These are phyloP conservation scores for Neuroscelio doddi DNA, from an alignment of 2,888 invertebrate species.

Conservation along the genomic window DNA sequence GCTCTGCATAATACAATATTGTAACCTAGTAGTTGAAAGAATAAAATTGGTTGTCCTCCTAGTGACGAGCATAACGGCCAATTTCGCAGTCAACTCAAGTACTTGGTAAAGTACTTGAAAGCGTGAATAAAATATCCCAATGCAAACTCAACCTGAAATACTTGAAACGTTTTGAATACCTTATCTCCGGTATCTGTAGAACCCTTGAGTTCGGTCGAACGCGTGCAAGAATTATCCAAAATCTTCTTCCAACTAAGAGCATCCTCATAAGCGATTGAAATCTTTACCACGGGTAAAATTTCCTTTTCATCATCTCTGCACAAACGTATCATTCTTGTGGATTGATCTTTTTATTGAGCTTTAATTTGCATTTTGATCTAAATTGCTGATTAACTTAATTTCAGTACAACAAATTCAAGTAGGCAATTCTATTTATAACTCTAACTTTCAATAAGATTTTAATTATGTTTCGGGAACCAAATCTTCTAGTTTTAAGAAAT, in stretches of 20 bases:
- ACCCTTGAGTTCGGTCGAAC: slow-evolving; percentile 69
- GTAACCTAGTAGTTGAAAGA: slow-evolving; percentile 17
- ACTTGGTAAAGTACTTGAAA: slow-evolving; percentile 32
- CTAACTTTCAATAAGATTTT: too few species aligned
- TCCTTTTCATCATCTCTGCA: slow-evolving; percentile 2
- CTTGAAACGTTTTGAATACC: slow-evolving; percentile 68
- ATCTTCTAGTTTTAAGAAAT: too few species aligned
- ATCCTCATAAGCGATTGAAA: slow-evolving; percentile 68
- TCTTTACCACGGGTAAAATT: slow-evolving; percentile 53
- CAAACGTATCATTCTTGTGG: not conserved
- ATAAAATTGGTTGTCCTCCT: slow-evolving; percentile 35
- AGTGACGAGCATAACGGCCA: slow-evolving; percentile 38
- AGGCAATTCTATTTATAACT: too few species aligned
- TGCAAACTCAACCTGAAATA: slow-evolving; percentile 61
- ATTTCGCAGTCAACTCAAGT: slow-evolving; percentile 43
- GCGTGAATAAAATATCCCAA: slow-evolving; percentile 49
- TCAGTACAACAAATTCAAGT: too few species aligned
- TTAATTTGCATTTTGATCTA: too few species aligned
- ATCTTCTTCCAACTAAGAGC: slow-evolving; percentile 57
- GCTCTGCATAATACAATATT: slow-evolving; percentile 14
- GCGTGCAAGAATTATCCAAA: slow-evolving; percentile 69
- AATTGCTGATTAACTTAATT: too few species aligned
- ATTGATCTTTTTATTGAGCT: slow-evolving; percentile 8
- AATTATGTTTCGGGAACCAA: too few species aligned
- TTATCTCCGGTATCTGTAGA: slow-evolving; percentile 69